Evolutionary conservation across 2,888 invertebrate species (phyloP), one percentile per base, ranked within the genome.

Genomic region (Brachyptera risi): DNA sequence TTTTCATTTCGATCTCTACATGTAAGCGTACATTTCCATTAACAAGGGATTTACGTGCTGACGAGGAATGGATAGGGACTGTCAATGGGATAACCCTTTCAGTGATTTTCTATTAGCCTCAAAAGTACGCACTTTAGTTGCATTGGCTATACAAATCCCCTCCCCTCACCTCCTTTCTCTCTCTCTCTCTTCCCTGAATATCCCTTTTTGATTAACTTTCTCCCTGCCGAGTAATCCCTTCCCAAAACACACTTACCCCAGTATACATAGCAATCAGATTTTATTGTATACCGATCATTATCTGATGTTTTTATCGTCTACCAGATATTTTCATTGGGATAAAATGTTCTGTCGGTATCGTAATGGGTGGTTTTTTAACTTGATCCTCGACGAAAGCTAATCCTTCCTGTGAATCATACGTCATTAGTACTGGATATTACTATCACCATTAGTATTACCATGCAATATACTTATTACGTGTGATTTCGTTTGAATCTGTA

Each of bases 81-180:
- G 54, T 19, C 35, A 31, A 21, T 31, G 35, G 19, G 35, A 54
- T 23, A 54, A 47, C 47, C 47, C 47, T 35, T 54, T 37, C 54
- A 54, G 17, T 35, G 50, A 51, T 26, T 51, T 27, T 27, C 50
- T 51, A 51, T 51, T 51, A 51, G 19, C 47, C 21, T 54, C 54
- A 19, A 21, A 54, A 54, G 54, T 54, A 37, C 23, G 24, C 21
- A 47, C 47, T 47, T 21, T 21, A 47, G n/a, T 47, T 47, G 21
- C 47, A 47, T 47, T 47, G 47, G 47, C 54, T 54, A 3, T 13
- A 35, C 9, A 17, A 13, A n/a, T 35, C 31, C 3, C 54, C 37
- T 23, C 54, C 37, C 15, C 54, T 38, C 54, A 19, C 2, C 54
- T 21, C 21, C 35, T 13, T 19, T 9, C 35, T 13, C 7, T 23